Percentiles rank a stretch among this genome's conserved stretches.
Conservation (phyloP, 2,888 invertebrate species). For the Apotomis betuletana region DNA sequence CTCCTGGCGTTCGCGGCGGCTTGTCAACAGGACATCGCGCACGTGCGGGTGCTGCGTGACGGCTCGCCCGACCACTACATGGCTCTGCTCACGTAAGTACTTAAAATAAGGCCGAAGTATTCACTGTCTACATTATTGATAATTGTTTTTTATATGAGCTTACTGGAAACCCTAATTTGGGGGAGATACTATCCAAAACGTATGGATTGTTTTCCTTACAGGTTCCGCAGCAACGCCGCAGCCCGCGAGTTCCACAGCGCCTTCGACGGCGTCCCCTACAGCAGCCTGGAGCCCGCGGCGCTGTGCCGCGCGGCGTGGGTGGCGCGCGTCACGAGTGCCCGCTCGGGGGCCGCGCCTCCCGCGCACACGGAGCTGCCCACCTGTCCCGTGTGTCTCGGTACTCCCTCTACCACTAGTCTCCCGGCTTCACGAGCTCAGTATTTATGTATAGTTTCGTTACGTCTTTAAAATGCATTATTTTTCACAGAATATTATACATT, state of each 20-base stretch:
- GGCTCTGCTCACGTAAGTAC: conserved; percentile 93
- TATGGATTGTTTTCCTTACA: conserved; percentile 53
- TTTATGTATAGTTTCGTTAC: too few relatives aligned
- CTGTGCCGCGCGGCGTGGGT: conserved; percentile 98
- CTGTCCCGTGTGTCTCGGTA: conserved; percentile 14
- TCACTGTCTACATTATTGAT: too few relatives aligned
- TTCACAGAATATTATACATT: too few relatives aligned
- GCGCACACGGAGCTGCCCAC: conserved; percentile 95
- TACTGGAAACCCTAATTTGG: too few relatives aligned
- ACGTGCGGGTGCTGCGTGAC: conserved; percentile 95
- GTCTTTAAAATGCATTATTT: too few relatives aligned
- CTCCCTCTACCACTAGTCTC: too few relatives aligned
- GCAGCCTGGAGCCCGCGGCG: conserved; percentile 95
- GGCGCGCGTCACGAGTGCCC: conserved; percentile 93
- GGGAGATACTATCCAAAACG: too few relatives aligned
- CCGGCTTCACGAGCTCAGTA: too few relatives aligned
- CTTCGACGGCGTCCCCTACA: conserved; percentile 96
- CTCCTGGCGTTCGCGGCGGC: conserved; percentile 97
- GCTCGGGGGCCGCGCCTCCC: conserved; percentile 88
- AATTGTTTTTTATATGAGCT: too few relatives aligned
- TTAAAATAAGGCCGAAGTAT: too few relatives aligned
- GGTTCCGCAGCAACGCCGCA: conserved; percentile 88
- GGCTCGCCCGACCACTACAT: conserved; percentile 98
- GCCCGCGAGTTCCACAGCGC: conserved; percentile 96
- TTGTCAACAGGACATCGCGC: conserved; percentile 94